Base-by-base conservation (phyloP, 1,140 invertebrate species). In the Chironomus striatipennis region DNA sequence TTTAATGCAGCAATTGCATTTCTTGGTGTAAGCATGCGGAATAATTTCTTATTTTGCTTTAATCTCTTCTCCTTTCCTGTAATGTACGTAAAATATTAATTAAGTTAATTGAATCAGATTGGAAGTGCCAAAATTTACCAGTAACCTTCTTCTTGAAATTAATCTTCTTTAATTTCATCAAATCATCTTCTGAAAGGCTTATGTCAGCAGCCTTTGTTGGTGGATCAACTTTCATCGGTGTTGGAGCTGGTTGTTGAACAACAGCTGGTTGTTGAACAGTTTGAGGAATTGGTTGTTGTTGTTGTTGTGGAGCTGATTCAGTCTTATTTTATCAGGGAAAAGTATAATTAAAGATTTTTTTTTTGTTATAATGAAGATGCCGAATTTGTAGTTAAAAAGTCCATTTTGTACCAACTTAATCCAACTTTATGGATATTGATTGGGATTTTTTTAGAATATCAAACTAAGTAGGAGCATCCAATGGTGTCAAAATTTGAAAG, bases 1-100 rank as follows among this genome's bases (percentile, higher is more conserved):
- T 95, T 93, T 10, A 95, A 85, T 75, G 93, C 90, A 90, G 94
- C 94, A 42, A 94, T 85, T 6, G 93, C 91, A 80, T 93, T 95
- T 81, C 94, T 95, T 9, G 91, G 91, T 65, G 90, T 86, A 70
- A 91, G 83, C 18, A 90, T 86, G 42, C 88, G 88, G 42, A 89
- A 85, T 57, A 91, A 79, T 75, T 86, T 85, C 76, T 88, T 87
- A 80, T 92, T 91, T 82, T 90, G 86, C 0, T 90, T 86, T 74
- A 88, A 83, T 8, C 88, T 86, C 74, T 88, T 88, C 77, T 87
- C 86, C 42, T 81, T 82, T n/a, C 15, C 24, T 34, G 24, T 34
- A 34, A 34, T 2, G 24, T 1, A 34, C 24, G 5, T 34, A 34
- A 34, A 34, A 34, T 34, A 5, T 34, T 34, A 34, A 5, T 34